Conservation (phyloP, 2,113 vertebrate species). For the Gallinago jamesoni region DNA sequence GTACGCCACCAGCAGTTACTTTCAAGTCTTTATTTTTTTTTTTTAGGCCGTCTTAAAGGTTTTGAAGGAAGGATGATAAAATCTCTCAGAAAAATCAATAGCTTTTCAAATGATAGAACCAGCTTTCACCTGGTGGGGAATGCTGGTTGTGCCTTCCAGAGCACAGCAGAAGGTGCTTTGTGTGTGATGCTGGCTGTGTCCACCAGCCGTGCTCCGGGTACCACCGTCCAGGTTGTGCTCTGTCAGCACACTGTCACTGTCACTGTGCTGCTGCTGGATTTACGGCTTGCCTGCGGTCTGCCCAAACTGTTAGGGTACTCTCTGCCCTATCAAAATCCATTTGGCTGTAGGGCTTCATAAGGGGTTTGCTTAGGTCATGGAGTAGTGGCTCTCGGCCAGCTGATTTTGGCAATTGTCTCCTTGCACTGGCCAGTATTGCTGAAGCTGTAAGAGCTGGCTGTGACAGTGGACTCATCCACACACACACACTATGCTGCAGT, state of each 20-base stretch:
- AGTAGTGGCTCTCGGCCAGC: background rate
- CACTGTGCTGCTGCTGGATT: background rate
- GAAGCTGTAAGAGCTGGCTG: background rate
- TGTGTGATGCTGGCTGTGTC: background rate
- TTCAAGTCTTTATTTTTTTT: background rate
- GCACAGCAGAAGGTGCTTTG: background rate
- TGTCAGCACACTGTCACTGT: background rate
- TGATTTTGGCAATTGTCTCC: background rate
- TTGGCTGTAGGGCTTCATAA: background rate
- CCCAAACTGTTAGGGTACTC: background rate
- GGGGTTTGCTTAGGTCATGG: background rate
- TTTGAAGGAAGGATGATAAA: background rate
- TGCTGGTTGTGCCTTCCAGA: background rate
- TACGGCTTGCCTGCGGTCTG: background rate
- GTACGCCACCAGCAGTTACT: background rate
- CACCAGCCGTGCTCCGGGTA: rapidly evolving
- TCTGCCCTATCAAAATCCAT: background rate
- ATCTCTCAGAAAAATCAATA: background rate
- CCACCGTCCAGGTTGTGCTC: background rate
- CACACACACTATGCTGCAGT: background rate
- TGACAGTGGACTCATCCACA: background rate
- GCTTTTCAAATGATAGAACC: background rate
- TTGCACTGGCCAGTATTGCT: background rate
- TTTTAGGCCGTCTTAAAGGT: background rate
- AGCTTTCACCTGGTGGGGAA: background rate